A percentile compares a stretch with the other conserved stretches of the same genome.
These are phyloP conservation scores for Crypturellus undulatus DNA, from an alignment of 2,113 vertebrate species.

Conservation along the genomic window DNA sequence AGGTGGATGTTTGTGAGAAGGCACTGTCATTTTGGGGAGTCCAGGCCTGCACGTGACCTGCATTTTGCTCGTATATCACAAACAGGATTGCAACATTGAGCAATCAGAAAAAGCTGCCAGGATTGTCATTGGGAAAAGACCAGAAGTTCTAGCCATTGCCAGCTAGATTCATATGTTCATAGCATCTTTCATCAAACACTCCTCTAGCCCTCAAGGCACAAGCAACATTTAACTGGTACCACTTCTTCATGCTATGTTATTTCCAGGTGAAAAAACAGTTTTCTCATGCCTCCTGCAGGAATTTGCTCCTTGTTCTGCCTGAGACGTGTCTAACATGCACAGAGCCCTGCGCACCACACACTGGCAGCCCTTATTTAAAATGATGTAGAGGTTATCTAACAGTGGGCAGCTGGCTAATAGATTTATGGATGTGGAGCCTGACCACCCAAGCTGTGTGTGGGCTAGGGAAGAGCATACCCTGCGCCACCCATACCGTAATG, in stretches of 20 bases:
- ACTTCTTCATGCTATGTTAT: background rate
- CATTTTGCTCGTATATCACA: accelerated
- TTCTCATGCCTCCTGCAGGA: background rate
- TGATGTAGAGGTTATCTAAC: background rate
- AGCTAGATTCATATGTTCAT: accelerated
- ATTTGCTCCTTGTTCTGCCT: background rate
- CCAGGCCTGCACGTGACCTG: accelerated
- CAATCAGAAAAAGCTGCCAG: background rate
- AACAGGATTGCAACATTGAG: background rate
- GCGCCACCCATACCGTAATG: background rate
- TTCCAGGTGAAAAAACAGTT: background rate
- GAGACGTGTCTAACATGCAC: background rate
- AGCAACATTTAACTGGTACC: background rate
- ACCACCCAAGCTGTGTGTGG: background rate
- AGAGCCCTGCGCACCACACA: background rate
- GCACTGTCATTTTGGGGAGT: background rate
- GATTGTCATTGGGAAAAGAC: background rate
- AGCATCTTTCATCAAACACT: background rate
- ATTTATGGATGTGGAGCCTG: background rate
- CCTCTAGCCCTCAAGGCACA: background rate
- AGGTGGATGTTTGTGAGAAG: background rate
- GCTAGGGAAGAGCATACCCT: background rate
- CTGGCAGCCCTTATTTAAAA: background rate
- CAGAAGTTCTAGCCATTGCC: background rate
- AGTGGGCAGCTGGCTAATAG: background rate